Conservation (phyloP, 1,140 invertebrate species). For the Augochlora pura region DNA sequence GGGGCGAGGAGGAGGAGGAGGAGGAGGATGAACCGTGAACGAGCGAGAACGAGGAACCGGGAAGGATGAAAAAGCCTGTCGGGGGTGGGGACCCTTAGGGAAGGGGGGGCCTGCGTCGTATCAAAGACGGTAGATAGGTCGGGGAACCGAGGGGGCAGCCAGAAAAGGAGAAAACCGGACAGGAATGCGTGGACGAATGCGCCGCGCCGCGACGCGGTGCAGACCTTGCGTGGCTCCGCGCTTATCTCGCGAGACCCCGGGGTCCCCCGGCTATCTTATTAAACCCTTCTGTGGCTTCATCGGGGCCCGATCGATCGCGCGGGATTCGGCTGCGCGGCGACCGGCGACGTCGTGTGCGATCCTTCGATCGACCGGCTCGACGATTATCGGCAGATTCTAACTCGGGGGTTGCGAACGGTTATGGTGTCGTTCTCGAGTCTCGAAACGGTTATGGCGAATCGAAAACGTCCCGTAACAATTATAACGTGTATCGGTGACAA, state of each 20-base stretch:
- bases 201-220: slow-evolving; percentile 22
- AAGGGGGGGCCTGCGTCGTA: slow-evolving; percentile 27
- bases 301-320: slow-evolving; percentile 16
- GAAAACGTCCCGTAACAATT: no score
- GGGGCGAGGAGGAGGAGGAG: no score
- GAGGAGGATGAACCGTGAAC: no score
- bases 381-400: no score
- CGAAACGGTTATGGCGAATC: no score
- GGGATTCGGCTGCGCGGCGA: neutral
- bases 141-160: neutral
- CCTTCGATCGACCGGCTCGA: neutral
- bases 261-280: slow-evolving; percentile 51
- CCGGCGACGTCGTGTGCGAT: neutral
- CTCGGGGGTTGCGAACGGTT: no score
- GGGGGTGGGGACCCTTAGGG: neutral
- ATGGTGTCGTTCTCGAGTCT: no score
- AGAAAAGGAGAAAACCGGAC: slow-evolving; percentile 65
- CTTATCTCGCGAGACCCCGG: slow-evolving; percentile 54
- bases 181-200: slow-evolving; percentile 65
- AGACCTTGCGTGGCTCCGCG: neutral
- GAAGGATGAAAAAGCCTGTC: slow-evolving; percentile 10
- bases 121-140: slow-evolving; percentile 43
- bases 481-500: no score
- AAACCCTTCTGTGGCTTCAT: slow-evolving; percentile 47
- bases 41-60: slow-evolving; percentile 5